Conservation (phyloP, 2,113 vertebrate genomes). For the Todiramphus chloris region DNA sequence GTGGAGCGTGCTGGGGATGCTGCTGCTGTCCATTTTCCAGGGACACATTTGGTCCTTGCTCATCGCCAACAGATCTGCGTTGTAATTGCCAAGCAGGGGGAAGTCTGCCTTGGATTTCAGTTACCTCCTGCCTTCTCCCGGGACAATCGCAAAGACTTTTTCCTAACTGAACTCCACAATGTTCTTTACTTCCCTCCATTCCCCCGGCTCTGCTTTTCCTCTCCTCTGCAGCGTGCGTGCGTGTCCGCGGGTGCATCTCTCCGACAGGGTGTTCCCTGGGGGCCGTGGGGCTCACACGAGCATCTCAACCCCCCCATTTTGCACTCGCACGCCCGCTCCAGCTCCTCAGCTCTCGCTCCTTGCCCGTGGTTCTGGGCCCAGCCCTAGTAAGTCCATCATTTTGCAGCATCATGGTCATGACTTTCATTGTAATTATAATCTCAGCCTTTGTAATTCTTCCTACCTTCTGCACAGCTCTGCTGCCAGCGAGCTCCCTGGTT, state of each 20-base stretch:
- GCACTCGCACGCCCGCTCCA: accelerated
- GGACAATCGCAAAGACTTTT: background rate
- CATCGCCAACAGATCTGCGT: background rate
- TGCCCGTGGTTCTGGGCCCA: background rate
- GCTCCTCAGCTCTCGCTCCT: background rate
- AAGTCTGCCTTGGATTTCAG: background rate
- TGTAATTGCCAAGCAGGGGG: background rate
- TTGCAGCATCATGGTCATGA: background rate
- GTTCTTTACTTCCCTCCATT: background rate
- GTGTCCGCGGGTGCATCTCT: background rate
- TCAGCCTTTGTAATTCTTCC: slow-evolving; percentile 18
- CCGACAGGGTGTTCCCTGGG: background rate
- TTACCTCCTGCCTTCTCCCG: background rate
- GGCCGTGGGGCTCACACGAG: accelerated
- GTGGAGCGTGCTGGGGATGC: background rate
- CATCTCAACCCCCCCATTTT: accelerated
- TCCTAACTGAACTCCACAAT: background rate
- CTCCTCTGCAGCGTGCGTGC: background rate
- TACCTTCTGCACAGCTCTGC: background rate
- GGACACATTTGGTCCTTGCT: background rate
- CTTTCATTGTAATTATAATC: slow-evolving; percentile 22
- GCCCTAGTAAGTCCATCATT: background rate
- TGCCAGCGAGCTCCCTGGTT: slow-evolving; percentile 5
- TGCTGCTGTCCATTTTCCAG: background rate
- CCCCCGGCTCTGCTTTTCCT: background rate